phyloP scores from a whole-genome alignment of 2,113 vertebrate species.

The Mormyrus iriodes region DNA sequence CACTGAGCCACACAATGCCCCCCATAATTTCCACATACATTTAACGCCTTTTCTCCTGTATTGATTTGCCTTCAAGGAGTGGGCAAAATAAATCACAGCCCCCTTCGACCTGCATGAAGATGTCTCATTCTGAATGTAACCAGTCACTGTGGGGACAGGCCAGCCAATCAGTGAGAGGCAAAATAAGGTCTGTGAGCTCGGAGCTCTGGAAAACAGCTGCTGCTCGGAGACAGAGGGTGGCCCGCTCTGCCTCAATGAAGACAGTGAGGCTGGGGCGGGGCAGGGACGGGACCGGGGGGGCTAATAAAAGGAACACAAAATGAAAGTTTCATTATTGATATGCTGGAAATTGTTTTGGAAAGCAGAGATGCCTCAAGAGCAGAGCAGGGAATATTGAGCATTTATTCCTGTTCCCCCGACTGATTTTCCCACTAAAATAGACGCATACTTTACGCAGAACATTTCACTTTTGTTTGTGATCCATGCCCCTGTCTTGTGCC shows the following conservation, averaged over 20 bases:
- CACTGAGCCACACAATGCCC: neutral
- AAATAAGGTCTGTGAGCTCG: neutral
- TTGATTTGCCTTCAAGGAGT: neutral
- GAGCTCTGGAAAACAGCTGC: neutral
- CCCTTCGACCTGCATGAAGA: neutral
- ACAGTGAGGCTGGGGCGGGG: slow-evolving; percentile 37
- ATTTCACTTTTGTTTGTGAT: neutral
- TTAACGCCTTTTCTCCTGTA: neutral
- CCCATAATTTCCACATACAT: neutral
- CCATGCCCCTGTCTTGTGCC: neutral
- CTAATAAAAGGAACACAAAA: slow-evolving; percentile 58
- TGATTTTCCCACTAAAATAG: slow-evolving; percentile 37
- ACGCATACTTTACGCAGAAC: slow-evolving; percentile 23
- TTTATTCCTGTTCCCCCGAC: slow-evolving; percentile 5
- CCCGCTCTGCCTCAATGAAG: slow-evolving; percentile 30
- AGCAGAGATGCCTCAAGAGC: slow-evolving; percentile 49
- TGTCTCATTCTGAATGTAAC: slow-evolving; percentile 11
- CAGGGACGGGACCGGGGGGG: slow-evolving; percentile 39
- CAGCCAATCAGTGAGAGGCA: neutral
- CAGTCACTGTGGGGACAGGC: neutral
- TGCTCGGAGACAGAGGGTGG: neutral
- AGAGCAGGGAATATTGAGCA: slow-evolving; percentile 8
- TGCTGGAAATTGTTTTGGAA: slow-evolving; percentile 59
- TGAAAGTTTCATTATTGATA: slow-evolving; percentile 69
- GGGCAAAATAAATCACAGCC: neutral